Conservation (phyloP, 2,888 invertebrate genomes). For the Villa cingulata region DNA sequence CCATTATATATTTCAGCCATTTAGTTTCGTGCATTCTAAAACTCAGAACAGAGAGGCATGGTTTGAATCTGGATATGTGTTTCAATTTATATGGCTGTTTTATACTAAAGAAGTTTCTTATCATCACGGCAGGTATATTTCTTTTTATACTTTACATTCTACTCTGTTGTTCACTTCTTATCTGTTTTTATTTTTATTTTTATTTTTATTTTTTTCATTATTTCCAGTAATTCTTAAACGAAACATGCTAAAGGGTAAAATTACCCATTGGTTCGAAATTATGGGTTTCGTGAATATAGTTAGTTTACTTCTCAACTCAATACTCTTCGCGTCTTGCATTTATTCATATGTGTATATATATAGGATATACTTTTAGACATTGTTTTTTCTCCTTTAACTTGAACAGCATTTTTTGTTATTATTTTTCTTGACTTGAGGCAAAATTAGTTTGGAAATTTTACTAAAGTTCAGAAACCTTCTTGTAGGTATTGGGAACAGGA, state of each 20-base stretch:
- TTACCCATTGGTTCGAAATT: conserved; percentile 37
- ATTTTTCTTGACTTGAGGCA: conserved; percentile 1
- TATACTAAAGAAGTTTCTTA: neutral
- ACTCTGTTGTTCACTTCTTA: neutral
- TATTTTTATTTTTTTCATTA: neutral
- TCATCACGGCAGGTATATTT: neutral
- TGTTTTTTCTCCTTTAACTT: no score
- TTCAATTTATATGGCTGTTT: neutral
- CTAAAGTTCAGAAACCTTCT: conserved; percentile 12
- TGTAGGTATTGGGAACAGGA: neutral
- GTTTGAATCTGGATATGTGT: neutral
- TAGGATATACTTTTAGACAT: no score
- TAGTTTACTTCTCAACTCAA: conserved; percentile 8
- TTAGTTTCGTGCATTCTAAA: neutral
- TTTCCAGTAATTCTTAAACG: conserved; percentile 5
- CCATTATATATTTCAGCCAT: neutral
- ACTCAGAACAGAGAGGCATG: neutral
- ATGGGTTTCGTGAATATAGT: conserved; percentile 32
- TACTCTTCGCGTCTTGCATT: no score
- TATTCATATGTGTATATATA: no score
- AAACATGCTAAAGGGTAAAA: conserved; percentile 35
- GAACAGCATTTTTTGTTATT: neutral
- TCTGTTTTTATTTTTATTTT: neutral
- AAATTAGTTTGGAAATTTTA: conserved; percentile 4
- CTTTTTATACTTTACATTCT: no score